These are phyloP conservation scores for Amorpha juglandis DNA, from an alignment of 2,888 invertebrate genomes.

Conservation along the genomic window DNA sequence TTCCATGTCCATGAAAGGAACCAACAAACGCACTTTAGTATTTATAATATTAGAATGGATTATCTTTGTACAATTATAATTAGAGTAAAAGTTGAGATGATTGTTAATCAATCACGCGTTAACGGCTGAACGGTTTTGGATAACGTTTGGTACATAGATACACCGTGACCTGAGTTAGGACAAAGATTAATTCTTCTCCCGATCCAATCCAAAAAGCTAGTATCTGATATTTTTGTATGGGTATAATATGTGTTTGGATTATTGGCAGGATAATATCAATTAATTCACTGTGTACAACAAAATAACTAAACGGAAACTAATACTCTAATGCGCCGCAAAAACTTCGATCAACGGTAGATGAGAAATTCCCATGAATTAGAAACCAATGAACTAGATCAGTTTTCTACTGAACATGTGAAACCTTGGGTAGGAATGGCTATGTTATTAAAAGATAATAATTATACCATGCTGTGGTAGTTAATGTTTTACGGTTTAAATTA, in stretches of 20 bases:
- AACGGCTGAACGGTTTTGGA: too few relatives aligned
- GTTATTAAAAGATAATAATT: slow-evolving; percentile 11
- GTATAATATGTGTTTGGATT: background rate
- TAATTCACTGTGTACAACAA: background rate
- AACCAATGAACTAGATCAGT: background rate
- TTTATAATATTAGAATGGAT: too few relatives aligned
- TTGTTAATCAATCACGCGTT: too few relatives aligned
- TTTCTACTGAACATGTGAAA: slow-evolving; percentile 5
- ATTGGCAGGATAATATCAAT: background rate
- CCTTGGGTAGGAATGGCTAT: background rate
- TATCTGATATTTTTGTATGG: too few relatives aligned
- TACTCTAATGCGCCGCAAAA: background rate
- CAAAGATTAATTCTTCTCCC: too few relatives aligned
- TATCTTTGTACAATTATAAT: too few relatives aligned
- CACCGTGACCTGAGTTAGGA: too few relatives aligned
- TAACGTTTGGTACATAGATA: too few relatives aligned
- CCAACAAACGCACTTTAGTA: too few relatives aligned
- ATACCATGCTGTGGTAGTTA: slow-evolving; percentile 9
- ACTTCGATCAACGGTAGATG: background rate
- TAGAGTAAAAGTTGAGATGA: too few relatives aligned
- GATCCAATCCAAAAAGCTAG: too few relatives aligned
- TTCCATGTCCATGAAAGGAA: too few relatives aligned
- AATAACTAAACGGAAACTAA: background rate
- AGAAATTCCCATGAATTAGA: background rate
- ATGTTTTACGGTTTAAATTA: background rate